These are phyloP conservation scores for Nymphalis c-album DNA, from an alignment of 2,888 invertebrate species.

Conservation along the genomic window DNA sequence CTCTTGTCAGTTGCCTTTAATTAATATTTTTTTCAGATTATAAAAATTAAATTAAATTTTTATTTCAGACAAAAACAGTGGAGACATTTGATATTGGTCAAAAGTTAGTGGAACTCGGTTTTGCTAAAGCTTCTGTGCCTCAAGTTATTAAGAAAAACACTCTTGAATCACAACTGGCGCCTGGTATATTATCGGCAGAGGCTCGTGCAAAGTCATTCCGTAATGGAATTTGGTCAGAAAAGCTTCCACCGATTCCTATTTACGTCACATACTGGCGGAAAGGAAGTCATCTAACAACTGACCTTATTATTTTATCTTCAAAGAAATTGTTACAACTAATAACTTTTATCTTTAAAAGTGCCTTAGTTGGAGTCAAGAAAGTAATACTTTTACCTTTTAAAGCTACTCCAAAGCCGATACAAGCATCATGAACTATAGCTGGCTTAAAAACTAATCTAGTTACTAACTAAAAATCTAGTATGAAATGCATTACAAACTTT, in stretches of 20 bases:
- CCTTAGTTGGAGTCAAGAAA: constrained; percentile 60
- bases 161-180: constrained; percentile 66
- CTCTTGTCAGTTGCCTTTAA: too few species aligned
- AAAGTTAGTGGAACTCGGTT: constrained; percentile 74
- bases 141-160: constrained; percentile 61
- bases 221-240: constrained; percentile 74
- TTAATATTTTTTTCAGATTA: too few species aligned
- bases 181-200: constrained; percentile 65
- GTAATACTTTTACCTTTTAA: constrained; percentile 58
- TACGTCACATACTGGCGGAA: constrained; percentile 70
- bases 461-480: constrained; percentile 39
- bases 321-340: constrained; percentile 57
- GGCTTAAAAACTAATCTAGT: constrained; percentile 13
- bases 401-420: constrained; percentile 58
- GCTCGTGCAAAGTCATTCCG: constrained; percentile 63
- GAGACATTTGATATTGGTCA: constrained; percentile 72
- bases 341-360: constrained; percentile 53
- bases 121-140: constrained; percentile 68
- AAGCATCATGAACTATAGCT: constrained; percentile 56
- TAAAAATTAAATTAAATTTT: too few species aligned
- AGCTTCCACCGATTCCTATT: constrained; percentile 65
- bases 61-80: constrained; percentile 64
- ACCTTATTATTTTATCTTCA: constrained; percentile 49
- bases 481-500: constrained; percentile 50
- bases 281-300: constrained; percentile 51